phyloP scores from a whole-genome alignment of 2,888 invertebrate genomes.

The Neria commutata region DNA sequence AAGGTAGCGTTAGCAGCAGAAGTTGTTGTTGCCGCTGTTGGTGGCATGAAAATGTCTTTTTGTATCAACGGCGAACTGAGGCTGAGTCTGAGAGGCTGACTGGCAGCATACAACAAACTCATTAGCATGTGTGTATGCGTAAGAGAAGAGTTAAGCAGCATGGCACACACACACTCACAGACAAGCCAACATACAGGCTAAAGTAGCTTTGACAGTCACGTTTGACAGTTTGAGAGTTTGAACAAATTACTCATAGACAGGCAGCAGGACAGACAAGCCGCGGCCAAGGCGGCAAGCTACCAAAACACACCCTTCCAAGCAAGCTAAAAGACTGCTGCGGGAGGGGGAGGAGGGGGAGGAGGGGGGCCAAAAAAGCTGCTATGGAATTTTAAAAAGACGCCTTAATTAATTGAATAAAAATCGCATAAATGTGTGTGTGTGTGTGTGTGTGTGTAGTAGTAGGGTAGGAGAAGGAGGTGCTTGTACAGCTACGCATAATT shows the following conservation, averaged over 20 bases:
- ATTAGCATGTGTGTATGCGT: not conserved
- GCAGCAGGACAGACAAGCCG: not conserved
- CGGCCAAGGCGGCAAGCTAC: not conserved
- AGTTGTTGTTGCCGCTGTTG: too few species aligned
- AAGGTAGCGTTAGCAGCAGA: not conserved
- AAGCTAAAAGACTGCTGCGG: too few species aligned
- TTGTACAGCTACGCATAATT: constrained; percentile 9
- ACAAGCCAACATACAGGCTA: too few species aligned
- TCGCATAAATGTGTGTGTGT: constrained; percentile 7
- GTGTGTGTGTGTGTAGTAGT: too few species aligned
- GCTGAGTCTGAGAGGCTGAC: not conserved
- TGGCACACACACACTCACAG: not conserved
- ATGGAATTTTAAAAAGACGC: constrained; percentile 34
- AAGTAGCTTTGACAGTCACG: constrained; percentile 28
- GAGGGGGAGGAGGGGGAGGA: not conserved
- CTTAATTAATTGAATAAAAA: constrained; percentile 38
- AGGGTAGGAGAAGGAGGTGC: too few species aligned
- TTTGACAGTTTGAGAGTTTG: constrained; percentile 27
- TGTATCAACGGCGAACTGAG: not conserved
- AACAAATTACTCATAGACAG: not conserved
- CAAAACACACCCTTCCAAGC: not conserved
- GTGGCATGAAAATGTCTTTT: constrained; percentile 2
- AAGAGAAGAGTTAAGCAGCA: not conserved
- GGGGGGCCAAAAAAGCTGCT: constrained; percentile 18
- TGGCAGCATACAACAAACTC: constrained; percentile 3